A percentile compares a stretch with the other conserved stretches of the same genome.
Conservation (phyloP, 2,888 invertebrate genomes). For the Podabrus alpinus region DNA sequence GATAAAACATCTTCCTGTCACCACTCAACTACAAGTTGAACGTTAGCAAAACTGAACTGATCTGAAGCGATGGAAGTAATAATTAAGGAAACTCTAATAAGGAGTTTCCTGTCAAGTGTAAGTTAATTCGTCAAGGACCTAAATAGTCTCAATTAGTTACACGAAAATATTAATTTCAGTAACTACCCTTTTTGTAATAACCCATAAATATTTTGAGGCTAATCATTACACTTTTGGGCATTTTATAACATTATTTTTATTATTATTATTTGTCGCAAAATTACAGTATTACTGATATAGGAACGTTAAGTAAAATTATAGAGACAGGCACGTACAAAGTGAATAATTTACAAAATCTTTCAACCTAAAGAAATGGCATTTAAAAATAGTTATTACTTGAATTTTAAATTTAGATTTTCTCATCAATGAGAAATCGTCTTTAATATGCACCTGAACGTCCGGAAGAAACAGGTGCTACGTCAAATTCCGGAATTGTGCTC, state of each 20-base stretch:
- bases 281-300: neutral
- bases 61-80: slow-evolving; percentile 42
- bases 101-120: slow-evolving; percentile 49
- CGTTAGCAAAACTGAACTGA: slow-evolving; percentile 36
- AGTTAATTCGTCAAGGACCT: slow-evolving; percentile 33
- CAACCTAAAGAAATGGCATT: neutral
- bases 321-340: too few species aligned
- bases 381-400: neutral
- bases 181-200: neutral
- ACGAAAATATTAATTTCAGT: neutral
- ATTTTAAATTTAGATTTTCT: neutral
- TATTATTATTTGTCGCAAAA: neutral
- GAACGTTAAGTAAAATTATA: too few species aligned
- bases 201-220: neutral
- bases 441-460: slow-evolving; percentile 41
- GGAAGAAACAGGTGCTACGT: slow-evolving; percentile 51
- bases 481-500: slow-evolving; percentile 51
- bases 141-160: neutral
- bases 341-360: neutral
- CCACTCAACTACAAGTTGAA: slow-evolving; percentile 2
- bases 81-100: slow-evolving; percentile 49
- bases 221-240: neutral
- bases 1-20: slow-evolving; percentile 24
- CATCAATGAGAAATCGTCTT: slow-evolving; percentile 5
- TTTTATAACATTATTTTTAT: neutral